Conservation (phyloP, 2,113 vertebrate species). For the Barnardius zonarius region DNA sequence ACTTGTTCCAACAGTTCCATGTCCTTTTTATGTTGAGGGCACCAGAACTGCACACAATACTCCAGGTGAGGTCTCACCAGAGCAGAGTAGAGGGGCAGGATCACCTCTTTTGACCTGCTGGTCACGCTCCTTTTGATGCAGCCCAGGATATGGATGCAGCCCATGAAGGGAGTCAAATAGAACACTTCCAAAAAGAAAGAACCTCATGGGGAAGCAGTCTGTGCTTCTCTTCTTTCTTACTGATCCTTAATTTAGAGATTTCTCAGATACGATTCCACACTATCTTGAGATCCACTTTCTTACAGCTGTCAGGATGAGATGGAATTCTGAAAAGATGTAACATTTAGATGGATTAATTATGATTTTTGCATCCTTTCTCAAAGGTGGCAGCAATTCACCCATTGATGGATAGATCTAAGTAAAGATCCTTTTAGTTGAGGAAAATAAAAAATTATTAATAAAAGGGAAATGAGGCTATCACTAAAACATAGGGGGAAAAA, state of each 20-base stretch:
- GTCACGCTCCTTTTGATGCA: too few species aligned
- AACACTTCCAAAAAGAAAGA: not conserved
- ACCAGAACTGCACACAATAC: too few species aligned
- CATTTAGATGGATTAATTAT: not conserved
- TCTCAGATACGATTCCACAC: not conserved
- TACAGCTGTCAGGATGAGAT: not conserved
- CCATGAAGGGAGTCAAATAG: not conserved
- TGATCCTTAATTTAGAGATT: not conserved
- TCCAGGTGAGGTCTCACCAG: too few species aligned
- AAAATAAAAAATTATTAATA: not conserved
- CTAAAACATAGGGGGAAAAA: not conserved
- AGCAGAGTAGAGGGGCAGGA: too few species aligned
- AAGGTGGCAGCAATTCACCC: not conserved
- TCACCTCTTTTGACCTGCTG: too few species aligned
- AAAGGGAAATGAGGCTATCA: not conserved
- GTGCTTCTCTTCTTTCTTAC: not conserved
- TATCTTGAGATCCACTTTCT: not conserved
- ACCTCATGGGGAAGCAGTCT: not conserved
- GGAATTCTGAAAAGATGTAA: not conserved
- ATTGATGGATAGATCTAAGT: not conserved
- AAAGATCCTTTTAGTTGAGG: not conserved
- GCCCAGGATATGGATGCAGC: too few species aligned
- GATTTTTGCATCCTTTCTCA: not conserved
- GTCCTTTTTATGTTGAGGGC: too few species aligned
- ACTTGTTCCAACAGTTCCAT: too few species aligned